Conservation (phyloP, 2,113 vertebrate species). For the Sylvilagus bachmani region DNA sequence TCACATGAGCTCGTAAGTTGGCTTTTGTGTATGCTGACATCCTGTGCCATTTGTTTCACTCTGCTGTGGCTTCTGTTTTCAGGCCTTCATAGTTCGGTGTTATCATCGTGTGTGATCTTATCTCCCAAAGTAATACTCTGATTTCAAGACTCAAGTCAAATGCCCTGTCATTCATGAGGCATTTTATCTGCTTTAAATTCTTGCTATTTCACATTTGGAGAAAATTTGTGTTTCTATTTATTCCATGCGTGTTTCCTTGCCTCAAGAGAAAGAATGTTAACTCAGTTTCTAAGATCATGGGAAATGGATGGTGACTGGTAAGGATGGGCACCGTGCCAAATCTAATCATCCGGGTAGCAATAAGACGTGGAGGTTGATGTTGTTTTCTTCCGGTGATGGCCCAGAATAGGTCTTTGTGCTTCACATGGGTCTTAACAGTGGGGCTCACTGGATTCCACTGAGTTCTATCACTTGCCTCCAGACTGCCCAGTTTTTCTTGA, state of each 20-base stretch:
- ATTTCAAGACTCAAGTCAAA: not conserved
- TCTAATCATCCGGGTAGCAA: not conserved
- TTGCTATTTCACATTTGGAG: not conserved
- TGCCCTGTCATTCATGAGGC: not conserved
- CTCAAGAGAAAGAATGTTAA: not conserved
- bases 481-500: not conserved
- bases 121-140: not conserved
- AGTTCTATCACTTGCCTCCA: not conserved
- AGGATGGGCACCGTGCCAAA: rapidly evolving
- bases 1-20: rapidly evolving
- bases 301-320: not conserved
- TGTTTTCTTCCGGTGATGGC: not conserved
- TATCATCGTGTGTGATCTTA: not conserved
- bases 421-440: not conserved
- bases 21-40: not conserved
- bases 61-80: not conserved
- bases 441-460: not conserved
- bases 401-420: not conserved
- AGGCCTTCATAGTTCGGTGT: not conserved
- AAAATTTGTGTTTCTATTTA: not conserved
- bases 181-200: not conserved
- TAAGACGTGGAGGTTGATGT: not conserved
- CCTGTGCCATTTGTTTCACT: not conserved
- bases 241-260: not conserved
- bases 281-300: not conserved